Conservation (phyloP, 2,113 vertebrate species). For the Silurus asotus region DNA sequence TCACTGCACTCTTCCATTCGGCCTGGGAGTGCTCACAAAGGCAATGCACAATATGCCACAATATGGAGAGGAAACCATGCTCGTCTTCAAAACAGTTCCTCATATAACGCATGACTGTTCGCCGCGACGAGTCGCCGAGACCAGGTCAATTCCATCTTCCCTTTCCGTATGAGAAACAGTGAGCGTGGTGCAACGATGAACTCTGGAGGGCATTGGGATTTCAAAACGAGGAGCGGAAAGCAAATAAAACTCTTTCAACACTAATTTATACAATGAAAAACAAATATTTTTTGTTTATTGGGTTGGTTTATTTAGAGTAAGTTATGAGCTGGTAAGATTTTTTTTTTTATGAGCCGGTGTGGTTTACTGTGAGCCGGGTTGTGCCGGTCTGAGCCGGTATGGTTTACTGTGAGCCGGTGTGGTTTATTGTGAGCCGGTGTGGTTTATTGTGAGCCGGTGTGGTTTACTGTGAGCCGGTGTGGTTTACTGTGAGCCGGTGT, state of each 20-base stretch:
- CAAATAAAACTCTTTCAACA: not conserved
- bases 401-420: no score
- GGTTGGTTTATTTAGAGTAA: not conserved
- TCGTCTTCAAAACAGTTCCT: constrained; percentile 38
- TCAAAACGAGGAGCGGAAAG: not conserved
- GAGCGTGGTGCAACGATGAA: not conserved
- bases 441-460: no score
- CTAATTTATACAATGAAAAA: no score
- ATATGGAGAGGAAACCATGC: constrained; percentile 45
- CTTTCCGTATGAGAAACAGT: constrained; percentile 1
- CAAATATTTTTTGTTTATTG: not conserved
- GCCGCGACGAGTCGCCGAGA: not conserved
- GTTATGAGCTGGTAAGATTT: not conserved
- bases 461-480: no score
- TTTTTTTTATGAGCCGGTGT: not conserved
- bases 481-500: no score
- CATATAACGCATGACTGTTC: constrained; percentile 30
- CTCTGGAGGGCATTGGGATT: not conserved
- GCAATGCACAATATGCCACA: constrained; percentile 45
- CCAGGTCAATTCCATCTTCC: constrained; percentile 12
- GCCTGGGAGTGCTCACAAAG: constrained; percentile 38
- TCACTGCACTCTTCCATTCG: constrained; percentile 47
- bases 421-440: no score
- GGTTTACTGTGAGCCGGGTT: not conserved
- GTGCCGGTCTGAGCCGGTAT: not conserved